Evolutionary conservation across 2,888 invertebrate species (phyloP), one percentile per base, ranked within the genome.

Genomic region (Lithophane semibrunnea): DNA sequence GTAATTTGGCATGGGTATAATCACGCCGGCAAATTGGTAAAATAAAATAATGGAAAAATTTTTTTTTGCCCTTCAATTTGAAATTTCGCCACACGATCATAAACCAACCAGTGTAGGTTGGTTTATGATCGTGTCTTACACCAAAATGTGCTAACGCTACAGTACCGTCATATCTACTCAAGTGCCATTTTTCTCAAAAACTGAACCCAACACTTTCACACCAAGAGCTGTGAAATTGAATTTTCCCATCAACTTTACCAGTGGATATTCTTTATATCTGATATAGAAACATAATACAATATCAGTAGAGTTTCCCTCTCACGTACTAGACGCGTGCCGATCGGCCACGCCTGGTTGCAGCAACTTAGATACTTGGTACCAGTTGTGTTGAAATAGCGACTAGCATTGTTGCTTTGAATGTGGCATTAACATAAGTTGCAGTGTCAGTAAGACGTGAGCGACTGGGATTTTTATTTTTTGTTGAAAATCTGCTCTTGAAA

Each of bases 251-350:
- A 77, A 67, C 54, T 63, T 71, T 18, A 61, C 56, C 80, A 69
- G 77, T 70, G 49, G 77, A 83, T 77, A 79, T 82, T 90, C 90
- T 89, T 86, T 88, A 89, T 89, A 90, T 89, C 82, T 89, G 83
- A 83, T 88, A 87, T 77, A 77, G 83, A 83, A 87, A 87, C 88
- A 92, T 91, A 91, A 92, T 91, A 91, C 91, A 91, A 93, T 92
- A 91, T 90, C 86, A 88, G 81, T 84, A 86, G 82, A 89, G 91
- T 89, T 92, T 90, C 88, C 89, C 73, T 72, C 88, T 90, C 94
- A 94, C 93, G 94, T 93, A 91, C 87, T 88, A 75, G 88, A 88
- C 81, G 92, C 93, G 93, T 94, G 93, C 93, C 93, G 91, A 91
- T 92, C 90, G 91, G 88, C 91, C 88, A 82, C 88, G 88, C 77